phyloP scores from a whole-genome alignment of 2,888 invertebrate genomes.

The Brenthis ino region DNA sequence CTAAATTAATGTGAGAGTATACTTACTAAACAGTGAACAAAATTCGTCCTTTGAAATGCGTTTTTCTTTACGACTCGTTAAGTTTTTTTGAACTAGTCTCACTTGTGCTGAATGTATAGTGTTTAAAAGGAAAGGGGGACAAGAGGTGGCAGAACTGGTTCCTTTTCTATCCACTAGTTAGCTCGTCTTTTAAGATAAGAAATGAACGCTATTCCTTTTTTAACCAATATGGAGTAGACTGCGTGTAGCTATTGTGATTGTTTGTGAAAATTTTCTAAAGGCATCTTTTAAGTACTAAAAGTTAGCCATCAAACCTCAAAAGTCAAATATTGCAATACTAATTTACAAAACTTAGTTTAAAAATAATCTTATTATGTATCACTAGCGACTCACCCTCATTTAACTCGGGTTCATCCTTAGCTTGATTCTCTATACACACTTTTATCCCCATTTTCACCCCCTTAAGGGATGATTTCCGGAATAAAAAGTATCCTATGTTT shows the following conservation, averaged over 20 bases:
- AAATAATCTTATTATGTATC: no score
- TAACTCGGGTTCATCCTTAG: no score
- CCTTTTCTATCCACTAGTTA: slow-evolving; percentile 34
- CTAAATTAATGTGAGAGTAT: no score
- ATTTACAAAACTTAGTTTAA: no score
- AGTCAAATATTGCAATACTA: no score
- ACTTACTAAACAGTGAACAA: not conserved
- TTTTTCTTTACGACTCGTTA: slow-evolving; percentile 18
- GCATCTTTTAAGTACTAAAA: not conserved
- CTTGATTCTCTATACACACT: no score
- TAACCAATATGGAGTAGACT: slow-evolving; percentile 4
- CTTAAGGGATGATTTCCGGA: no score
- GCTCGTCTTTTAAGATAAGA: slow-evolving; percentile 32
- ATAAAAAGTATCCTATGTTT: no score
- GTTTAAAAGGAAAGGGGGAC: slow-evolving; percentile 37
- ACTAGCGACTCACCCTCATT: no score
- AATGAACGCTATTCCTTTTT: slow-evolving; percentile 23
- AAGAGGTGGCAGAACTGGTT: slow-evolving; percentile 38
- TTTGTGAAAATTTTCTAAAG: not conserved
- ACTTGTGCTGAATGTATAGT: slow-evolving; percentile 34
- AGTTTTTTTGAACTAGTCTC: slow-evolving; percentile 28
- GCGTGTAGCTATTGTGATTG: not conserved
- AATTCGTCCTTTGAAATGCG: slow-evolving; percentile 10
- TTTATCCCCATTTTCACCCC: no score
- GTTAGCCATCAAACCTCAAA: no score